Evolutionary conservation across 2,113 vertebrate genomes (phyloP).

Genomic region (Columba livia): DNA sequence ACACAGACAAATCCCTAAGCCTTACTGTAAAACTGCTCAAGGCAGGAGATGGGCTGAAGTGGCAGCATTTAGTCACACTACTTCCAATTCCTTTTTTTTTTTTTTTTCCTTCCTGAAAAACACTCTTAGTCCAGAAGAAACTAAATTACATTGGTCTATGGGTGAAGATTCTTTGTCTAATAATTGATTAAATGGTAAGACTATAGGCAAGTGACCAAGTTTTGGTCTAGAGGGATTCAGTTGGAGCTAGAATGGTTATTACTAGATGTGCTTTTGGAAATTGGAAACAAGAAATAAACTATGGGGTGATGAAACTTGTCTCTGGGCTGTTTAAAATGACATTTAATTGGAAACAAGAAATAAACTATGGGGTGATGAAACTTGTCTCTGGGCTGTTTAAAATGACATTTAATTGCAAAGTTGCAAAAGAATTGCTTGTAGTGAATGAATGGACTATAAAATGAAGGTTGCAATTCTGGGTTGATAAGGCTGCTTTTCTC

Average conservation of each 20-base stretch:
- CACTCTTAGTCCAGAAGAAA: not conserved
- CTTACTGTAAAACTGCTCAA: slow-evolving; percentile 30
- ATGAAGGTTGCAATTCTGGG: not conserved
- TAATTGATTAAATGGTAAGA: not conserved
- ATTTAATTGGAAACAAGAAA: not conserved
- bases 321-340: not conserved
- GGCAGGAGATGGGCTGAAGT: not conserved
- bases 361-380: not conserved
- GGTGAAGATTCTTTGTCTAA: not conserved
- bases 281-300: not conserved
- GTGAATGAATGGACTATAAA: not conserved
- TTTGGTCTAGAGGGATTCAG: not conserved
- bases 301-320: not conserved
- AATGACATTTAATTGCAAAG: not conserved
- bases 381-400: not conserved
- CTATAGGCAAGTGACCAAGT: not conserved
- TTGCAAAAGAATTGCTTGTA: not conserved
- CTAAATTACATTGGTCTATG: not conserved
- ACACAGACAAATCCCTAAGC: slow-evolving; percentile 40
- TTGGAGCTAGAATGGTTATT: not conserved
- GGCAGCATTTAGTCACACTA: slow-evolving; percentile 1
- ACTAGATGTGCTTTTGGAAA: not conserved
- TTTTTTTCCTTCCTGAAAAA: not conserved
- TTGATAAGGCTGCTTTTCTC: not conserved
- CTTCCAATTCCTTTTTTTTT: not conserved